These are phyloP conservation scores for Tipula vernalis DNA, from an alignment of 2,888 invertebrate genomes.

Conservation along the genomic window DNA sequence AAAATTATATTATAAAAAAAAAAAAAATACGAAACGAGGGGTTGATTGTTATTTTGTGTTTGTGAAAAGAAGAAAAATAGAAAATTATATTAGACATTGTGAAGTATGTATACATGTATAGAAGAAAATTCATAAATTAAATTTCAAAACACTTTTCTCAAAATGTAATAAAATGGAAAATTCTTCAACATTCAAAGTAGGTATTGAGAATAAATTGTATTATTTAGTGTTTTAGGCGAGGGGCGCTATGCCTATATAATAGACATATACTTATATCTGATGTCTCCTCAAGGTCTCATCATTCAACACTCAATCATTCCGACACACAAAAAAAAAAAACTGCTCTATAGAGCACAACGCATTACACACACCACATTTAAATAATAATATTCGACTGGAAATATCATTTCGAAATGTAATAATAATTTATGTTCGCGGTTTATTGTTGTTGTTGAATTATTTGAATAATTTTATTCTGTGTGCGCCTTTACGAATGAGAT, in stretches of 20 bases:
- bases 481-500: not conserved
- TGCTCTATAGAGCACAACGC: not conserved
- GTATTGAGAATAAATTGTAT: not conserved
- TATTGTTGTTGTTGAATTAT: not conserved
- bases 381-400: not conserved
- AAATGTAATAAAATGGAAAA: not conserved
- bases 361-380: not conserved
- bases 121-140: not conserved
- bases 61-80: not conserved
- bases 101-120: not conserved
- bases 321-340: not conserved
- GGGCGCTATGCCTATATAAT: not conserved
- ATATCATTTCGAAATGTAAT: not conserved
- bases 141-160: not conserved
- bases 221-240: not conserved
- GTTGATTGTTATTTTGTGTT: not conserved
- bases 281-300: not conserved
- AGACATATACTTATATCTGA: not conserved
- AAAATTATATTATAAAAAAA: not conserved
- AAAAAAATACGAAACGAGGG: not conserved
- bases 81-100: not conserved
- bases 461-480: not conserved
- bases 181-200: not conserved
- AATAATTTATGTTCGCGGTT: slow-evolving; percentile 4
- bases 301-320: not conserved